These are phyloP conservation scores for Phrynocephalus versicolor DNA, from an alignment of 2,113 vertebrate species.

Conservation along the genomic window DNA sequence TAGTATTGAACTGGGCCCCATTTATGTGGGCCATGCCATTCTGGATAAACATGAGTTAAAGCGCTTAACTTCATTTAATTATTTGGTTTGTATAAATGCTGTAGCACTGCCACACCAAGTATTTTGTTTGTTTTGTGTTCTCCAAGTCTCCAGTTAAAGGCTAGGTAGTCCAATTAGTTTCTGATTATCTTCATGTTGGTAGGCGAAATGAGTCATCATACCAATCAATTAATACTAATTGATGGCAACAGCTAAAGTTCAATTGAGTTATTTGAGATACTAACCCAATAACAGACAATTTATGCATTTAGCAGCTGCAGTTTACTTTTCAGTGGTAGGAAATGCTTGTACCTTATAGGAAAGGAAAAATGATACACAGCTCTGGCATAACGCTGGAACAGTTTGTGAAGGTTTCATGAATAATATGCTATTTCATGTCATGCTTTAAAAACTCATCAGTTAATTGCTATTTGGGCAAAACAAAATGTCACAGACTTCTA, in stretches of 20 bases:
- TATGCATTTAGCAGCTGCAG: constrained; percentile 31
- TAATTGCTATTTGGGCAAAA: constrained; percentile 25
- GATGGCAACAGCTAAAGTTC: constrained; percentile 56
- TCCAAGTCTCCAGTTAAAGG: constrained; percentile 48
- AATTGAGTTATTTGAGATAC: constrained; percentile 56
- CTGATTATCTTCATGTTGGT: constrained; percentile 54
- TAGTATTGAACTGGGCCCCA: neutral
- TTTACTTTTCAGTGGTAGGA: constrained; percentile 39
- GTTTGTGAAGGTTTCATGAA: neutral
- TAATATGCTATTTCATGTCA: neutral
- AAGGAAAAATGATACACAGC: constrained; percentile 12
- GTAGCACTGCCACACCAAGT: constrained; percentile 21
- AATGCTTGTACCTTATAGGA: constrained; percentile 22
- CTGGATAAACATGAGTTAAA: neutral
- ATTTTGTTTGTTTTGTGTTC: constrained; percentile 41
- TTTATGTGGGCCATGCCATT: neutral
- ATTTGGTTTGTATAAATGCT: neutral
- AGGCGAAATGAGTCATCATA: constrained; percentile 59
- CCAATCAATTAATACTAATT: constrained; percentile 52
- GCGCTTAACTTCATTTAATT: neutral
- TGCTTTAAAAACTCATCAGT: neutral
- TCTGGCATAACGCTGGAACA: neutral
- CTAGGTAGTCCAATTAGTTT: constrained; percentile 55
- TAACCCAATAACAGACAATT: constrained; percentile 46
- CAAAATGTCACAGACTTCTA: neutral